phyloP scores from a whole-genome alignment of 2,113 vertebrate species.

The Typhlomys cinereus region DNA sequence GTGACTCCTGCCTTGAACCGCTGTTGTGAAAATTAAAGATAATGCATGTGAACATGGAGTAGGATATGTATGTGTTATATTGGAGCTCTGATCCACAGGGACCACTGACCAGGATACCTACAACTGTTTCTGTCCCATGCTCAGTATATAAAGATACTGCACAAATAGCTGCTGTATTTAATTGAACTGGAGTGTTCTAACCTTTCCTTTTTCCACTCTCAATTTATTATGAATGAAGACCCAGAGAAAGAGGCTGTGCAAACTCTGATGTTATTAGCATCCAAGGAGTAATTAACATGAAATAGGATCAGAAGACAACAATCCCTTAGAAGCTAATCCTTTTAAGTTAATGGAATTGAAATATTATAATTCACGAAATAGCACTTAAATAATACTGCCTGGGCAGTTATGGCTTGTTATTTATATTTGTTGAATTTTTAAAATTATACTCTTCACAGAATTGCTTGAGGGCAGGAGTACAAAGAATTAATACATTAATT shows the following conservation, averaged over 20 bases:
- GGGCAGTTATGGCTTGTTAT: constrained; percentile 65
- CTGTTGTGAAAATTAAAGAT: neutral
- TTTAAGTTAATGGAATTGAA: constrained; percentile 77
- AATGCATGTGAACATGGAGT: neutral
- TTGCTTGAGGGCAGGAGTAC: constrained; percentile 68
- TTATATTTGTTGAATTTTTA: constrained; percentile 75
- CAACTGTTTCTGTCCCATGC: neutral
- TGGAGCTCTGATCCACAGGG: neutral
- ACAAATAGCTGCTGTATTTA: neutral
- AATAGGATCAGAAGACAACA: constrained; percentile 69
- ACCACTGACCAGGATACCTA: neutral
- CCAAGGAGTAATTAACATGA: constrained; percentile 70
- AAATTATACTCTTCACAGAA: constrained; percentile 66
- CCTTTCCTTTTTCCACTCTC: constrained; percentile 1
- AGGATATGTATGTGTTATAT: neutral
- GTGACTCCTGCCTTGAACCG: neutral
- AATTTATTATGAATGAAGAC: constrained; percentile 48
- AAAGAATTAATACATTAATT: constrained; percentile 76
- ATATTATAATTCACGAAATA: constrained; percentile 72
- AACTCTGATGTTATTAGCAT: constrained; percentile 48
- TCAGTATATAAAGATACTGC: neutral
- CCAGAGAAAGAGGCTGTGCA: constrained; percentile 15
- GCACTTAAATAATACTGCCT: constrained; percentile 67
- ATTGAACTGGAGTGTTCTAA: constrained; percentile 9
- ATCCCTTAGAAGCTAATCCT: constrained; percentile 72